phyloP scores from a whole-genome alignment of 2,888 invertebrate species.

The Nephrocerus scutellatus region DNA sequence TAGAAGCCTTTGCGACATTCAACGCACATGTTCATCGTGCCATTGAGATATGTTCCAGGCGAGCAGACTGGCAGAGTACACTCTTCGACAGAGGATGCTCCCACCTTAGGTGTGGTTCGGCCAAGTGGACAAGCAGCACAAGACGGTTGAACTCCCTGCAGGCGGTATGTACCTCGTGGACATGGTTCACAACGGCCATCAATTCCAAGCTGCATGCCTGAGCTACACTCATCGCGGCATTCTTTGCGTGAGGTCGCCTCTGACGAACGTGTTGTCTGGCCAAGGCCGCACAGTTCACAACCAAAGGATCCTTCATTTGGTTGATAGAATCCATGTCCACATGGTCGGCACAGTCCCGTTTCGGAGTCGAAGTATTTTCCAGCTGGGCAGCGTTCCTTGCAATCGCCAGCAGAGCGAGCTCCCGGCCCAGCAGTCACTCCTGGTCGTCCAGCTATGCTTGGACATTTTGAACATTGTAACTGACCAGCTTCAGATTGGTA shows the following conservation, averaged over 20 bases:
- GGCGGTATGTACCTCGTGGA: conserved; percentile 78
- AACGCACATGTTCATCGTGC: conserved; percentile 76
- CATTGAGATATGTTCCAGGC: conserved; percentile 78
- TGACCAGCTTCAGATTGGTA: conserved; percentile 93
- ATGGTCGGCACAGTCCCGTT: conserved; percentile 80
- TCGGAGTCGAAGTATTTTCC: conserved; percentile 90
- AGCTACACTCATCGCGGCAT: conserved; percentile 78
- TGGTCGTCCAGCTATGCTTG: conserved; percentile 78
- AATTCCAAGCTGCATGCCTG: conserved; percentile 73
- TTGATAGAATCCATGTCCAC: conserved; percentile 92
- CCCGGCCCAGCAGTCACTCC: conserved; percentile 84
- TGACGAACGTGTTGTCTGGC: conserved; percentile 83
- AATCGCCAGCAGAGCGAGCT: conserved; percentile 80
- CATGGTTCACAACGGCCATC: conserved; percentile 91
- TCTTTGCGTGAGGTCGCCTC: conserved; percentile 83
- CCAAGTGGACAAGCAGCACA: conserved; percentile 84
- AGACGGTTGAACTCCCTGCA: conserved; percentile 79
- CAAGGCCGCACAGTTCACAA: conserved; percentile 80
- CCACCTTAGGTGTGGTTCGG: conserved; percentile 79
- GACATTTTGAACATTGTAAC: conserved; percentile 81
- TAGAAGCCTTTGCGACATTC: conserved; percentile 85
- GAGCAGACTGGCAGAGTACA: conserved; percentile 86
- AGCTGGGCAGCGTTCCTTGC: conserved; percentile 88
- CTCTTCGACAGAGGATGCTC: conserved; percentile 78
- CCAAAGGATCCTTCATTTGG: conserved; percentile 84